phyloP scores from a whole-genome alignment of 2,113 vertebrate genomes.

The Pelecanoides urinatrix region DNA sequence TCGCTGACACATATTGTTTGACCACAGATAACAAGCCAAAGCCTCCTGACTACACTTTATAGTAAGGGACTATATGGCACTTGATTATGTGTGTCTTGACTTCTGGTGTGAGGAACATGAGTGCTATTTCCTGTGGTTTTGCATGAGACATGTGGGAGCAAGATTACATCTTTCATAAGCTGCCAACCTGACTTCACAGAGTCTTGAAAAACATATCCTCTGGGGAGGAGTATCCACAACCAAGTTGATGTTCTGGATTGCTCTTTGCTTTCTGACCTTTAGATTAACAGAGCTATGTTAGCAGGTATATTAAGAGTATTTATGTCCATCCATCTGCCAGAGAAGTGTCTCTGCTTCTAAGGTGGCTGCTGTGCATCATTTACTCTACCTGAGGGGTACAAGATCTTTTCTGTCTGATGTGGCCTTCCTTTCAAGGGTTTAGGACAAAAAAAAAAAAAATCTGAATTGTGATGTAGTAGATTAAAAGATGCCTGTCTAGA shows the following conservation, averaged over 20 bases:
- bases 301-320: constrained; percentile 10
- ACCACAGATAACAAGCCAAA: background rate
- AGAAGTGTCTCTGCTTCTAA: background rate
- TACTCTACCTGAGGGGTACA: background rate
- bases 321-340: background rate
- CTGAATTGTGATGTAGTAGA: background rate
- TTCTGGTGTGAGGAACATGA: constrained; percentile 6
- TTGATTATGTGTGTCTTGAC: constrained; percentile 1
- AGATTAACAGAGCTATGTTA: constrained; percentile 1
- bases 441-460: background rate
- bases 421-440: background rate
- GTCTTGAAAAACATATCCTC: constrained; percentile 58
- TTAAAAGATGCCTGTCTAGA: background rate
- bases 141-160: background rate
- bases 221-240: constrained; percentile 54
- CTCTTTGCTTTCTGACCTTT: constrained; percentile 68
- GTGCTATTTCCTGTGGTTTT: constrained; percentile 42
- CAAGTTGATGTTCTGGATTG: constrained; percentile 64
- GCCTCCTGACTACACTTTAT: background rate
- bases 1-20: background rate
- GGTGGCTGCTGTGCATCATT: background rate
- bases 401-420: background rate
- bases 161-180: constrained; percentile 53
- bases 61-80: background rate
- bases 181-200: constrained; percentile 70